Evolutionary conservation across 37 sponge, comb jelly and placozoan genomes (phyloP), one percentile per base, ranked within the genome.

Genomic region (Oscarella lobularis): DNA sequence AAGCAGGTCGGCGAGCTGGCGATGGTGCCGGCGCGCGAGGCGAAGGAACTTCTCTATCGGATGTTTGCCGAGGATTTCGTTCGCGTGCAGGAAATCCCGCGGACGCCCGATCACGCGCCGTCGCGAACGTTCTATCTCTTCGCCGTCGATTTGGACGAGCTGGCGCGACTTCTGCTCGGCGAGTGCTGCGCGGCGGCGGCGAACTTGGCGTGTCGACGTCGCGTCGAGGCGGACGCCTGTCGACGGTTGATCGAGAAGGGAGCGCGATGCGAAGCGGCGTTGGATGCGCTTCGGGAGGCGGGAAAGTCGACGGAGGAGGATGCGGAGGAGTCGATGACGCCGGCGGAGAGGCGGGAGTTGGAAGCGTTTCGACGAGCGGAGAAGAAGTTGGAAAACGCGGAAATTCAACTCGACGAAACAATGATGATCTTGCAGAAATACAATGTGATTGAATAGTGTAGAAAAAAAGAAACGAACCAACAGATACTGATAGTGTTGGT

Each of bases 31-130:
- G 82, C 83, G 66, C 90, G 90, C 41, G 92, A 95, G 36, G 92
- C 89, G 38, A 88, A 90, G 80, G 96, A 90, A 74, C 81, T 95
- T n/a, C 83, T 95, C 40, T 95, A 95, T 82, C 80, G 86, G 1
- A 77, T 95, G 1, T 40, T 91, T 36, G 84, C 89, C 0, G 89
- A 90, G 83, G 86, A 90, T 79, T 90, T 86, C 41, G 74, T 90
- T 37, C 82, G 78, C 31, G 38, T 95, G 31, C 93, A 92, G 91
- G 96, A 95, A 81, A 73, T 95, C 3, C 96, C 92, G 35, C 77
- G 85, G 33, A 84, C 87, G n/a, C 75, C 41, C 5, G 96, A 90
- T 77, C 90, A 87, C 67, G 92, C 89, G 54, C 89, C 96, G 35
- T 86, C 92, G 31, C 39, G 92, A 20, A 90, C 92, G 9, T 90